A percentile compares a stretch with the other conserved stretches of the same genome.
These are phyloP conservation scores for Centruroides sculpturatus DNA, from an alignment of 1,140 invertebrate genomes.

Conservation along the genomic window DNA sequence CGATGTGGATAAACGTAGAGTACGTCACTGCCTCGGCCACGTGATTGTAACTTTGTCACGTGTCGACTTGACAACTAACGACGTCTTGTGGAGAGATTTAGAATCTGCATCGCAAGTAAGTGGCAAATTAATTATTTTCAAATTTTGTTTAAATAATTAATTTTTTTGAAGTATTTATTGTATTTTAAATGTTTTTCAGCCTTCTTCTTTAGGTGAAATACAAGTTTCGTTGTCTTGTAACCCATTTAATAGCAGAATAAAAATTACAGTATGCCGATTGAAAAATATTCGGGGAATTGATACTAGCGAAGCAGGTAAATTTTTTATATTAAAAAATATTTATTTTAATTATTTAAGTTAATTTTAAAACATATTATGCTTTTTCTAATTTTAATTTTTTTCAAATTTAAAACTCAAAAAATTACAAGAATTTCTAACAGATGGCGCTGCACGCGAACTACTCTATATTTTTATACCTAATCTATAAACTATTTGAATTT, in stretches of 20 bases:
- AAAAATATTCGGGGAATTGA: conserved; percentile 2
- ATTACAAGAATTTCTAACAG: too few species aligned
- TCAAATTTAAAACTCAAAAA: too few species aligned
- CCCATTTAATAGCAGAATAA: conserved; percentile 14
- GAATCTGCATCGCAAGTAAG: conserved; percentile 10
- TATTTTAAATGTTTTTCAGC: neutral
- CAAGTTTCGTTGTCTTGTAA: conserved; percentile 14
- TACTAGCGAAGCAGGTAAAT: conserved; percentile 1
- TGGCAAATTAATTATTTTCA: too few species aligned
- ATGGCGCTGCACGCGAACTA: too few species aligned
- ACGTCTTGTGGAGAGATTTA: conserved; percentile 3
- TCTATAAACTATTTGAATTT: too few species aligned
- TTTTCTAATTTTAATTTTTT: too few species aligned
- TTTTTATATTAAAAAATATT: too few species aligned
- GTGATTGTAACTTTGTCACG: conserved; percentile 2
- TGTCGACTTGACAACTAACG: neutral
- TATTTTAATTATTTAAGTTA: too few species aligned
- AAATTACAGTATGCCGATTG: conserved; percentile 2
- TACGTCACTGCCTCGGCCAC: conserved; percentile 11
- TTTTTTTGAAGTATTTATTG: too few species aligned
- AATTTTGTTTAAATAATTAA: too few species aligned
- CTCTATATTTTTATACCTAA: too few species aligned
- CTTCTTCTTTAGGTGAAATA: conserved; percentile 9
- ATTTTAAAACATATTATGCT: too few species aligned
- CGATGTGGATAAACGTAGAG: conserved; percentile 13